Percentiles rank a stretch among this genome's conserved stretches.
phyloP scores from a whole-genome alignment of 2,888 invertebrate species.

The Tenthredo livida region DNA sequence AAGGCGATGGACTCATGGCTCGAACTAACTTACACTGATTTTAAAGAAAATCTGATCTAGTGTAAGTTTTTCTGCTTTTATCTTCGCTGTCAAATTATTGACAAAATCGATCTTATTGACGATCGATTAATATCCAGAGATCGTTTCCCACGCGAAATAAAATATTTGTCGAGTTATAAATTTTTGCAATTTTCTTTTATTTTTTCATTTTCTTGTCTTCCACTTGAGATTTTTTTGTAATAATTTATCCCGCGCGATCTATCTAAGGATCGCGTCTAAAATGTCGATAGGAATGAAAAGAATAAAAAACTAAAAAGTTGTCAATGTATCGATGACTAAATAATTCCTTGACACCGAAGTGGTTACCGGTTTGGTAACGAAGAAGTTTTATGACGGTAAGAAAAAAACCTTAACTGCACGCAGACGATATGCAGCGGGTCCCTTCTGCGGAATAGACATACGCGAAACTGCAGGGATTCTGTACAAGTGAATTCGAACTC shows the following conservation, averaged over 20 bases:
- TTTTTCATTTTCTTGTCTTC: too few species aligned
- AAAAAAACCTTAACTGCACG: neutral
- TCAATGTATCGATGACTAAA: neutral
- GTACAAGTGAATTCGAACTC: slow-evolving; percentile 38
- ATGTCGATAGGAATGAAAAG: neutral
- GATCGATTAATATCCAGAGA: neutral
- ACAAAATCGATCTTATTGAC: neutral
- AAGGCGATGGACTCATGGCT: slow-evolving; percentile 6
- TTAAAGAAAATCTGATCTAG: neutral
- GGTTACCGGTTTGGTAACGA: neutral
- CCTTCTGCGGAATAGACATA: neutral
- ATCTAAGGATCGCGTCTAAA: neutral
- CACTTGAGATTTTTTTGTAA: neutral
- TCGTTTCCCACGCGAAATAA: neutral
- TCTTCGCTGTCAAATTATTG: neutral
- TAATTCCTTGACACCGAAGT: neutral
- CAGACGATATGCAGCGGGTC: slow-evolving; percentile 4
- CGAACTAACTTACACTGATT: slow-evolving; percentile 5
- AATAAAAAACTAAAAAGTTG: neutral
- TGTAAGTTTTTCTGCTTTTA: neutral
- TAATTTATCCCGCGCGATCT: neutral
- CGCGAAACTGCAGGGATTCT: slow-evolving; percentile 46
- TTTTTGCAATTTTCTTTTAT: neutral
- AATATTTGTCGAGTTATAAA: neutral
- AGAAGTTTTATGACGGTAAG: neutral